These are phyloP conservation scores for Hesperophylax magnus DNA, from an alignment of 1,140 invertebrate species.

Conservation along the genomic window DNA sequence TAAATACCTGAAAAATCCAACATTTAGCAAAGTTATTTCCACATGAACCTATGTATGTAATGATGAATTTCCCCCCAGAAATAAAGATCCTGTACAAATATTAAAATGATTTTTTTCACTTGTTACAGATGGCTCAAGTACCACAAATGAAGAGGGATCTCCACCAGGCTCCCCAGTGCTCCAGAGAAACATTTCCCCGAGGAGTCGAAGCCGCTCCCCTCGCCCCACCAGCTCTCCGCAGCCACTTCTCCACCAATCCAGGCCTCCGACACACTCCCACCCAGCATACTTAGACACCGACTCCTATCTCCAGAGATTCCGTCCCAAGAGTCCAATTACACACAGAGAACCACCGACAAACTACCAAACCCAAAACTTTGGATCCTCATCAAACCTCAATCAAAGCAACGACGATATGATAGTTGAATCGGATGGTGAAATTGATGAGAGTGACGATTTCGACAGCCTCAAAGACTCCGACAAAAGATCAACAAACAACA, in stretches of 20 bases:
- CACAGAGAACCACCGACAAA: constrained; percentile 62
- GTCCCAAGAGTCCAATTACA: constrained; percentile 64
- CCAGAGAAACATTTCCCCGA: constrained; percentile 64
- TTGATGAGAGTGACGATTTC: constrained; percentile 77
- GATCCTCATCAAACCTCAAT: constrained; percentile 53
- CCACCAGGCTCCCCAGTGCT: constrained; percentile 71
- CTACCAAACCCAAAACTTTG: constrained; percentile 44
- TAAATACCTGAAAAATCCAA: no score
- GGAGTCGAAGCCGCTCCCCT: constrained; percentile 62
- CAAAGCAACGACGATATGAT: constrained; percentile 65
- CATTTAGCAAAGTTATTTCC: no score
- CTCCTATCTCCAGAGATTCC: constrained; percentile 64
- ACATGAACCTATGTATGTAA: no score
- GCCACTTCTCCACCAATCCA: constrained; percentile 61
- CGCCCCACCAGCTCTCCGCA: constrained; percentile 64
- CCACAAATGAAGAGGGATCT: constrained; percentile 75
- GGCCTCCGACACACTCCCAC: constrained; percentile 64
- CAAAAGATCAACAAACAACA: constrained; percentile 62
- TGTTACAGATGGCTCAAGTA: constrained; percentile 78
- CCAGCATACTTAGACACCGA: constrained; percentile 64
- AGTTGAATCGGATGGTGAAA: constrained; percentile 77
- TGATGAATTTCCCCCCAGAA: background rate
- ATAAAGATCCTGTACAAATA: background rate
- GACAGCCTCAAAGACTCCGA: constrained; percentile 70
- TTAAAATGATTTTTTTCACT: constrained; percentile 30